Base-by-base conservation (phyloP, 2,113 vertebrate genomes). In the Ageneiosus marmoratus region DNA sequence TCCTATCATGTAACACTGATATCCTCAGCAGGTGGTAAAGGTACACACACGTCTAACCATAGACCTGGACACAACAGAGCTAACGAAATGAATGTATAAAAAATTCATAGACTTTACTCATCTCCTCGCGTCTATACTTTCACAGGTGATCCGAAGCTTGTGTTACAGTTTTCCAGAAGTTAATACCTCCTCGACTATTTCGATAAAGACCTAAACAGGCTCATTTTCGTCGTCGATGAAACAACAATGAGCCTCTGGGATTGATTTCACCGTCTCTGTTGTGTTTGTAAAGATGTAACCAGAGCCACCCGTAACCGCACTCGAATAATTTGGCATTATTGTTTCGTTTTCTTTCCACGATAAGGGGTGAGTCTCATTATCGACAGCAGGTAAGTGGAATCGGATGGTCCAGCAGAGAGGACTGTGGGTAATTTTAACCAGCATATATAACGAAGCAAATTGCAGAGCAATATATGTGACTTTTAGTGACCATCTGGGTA, bases 311-410 rank as follows among this genome's bases (percentile, higher is more conserved):
- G 77, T 44, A 37, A 81, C 82, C 74, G 80, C 85, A 46, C 44
- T 53, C 44, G 77, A 90, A 86, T 89, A 89, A 85, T 85, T 88
- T 93, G 89, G 93, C 92, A 91, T 90, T 92, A 92, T 92, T 92
- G 91, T 81, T 87, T 90, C 91, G 85, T 89, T 85, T 91, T 89
- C 89, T 90, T 86, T 89, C 84, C 88, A 20, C 90, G 10, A 41
- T 41, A 80, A 81, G 92, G 93, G 94, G 94, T 95, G 94, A 82
- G 89, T 83, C 86, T 92, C 90, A 94, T 96, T 93, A 92, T 92
- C 92, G 94, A 93, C 96, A 97, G 96, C 95, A 95, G 96, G 96
- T 95, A 92, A 95, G 92, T 93, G 93, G 92, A 91, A 90, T 86
- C 90, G 86, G 86, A 50, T 79, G 58, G 63, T 86, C 80, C 88